These are phyloP conservation scores for Linurgus olivaceus DNA, from an alignment of 2,797 vertebrate genomes.

Conservation along the genomic window DNA sequence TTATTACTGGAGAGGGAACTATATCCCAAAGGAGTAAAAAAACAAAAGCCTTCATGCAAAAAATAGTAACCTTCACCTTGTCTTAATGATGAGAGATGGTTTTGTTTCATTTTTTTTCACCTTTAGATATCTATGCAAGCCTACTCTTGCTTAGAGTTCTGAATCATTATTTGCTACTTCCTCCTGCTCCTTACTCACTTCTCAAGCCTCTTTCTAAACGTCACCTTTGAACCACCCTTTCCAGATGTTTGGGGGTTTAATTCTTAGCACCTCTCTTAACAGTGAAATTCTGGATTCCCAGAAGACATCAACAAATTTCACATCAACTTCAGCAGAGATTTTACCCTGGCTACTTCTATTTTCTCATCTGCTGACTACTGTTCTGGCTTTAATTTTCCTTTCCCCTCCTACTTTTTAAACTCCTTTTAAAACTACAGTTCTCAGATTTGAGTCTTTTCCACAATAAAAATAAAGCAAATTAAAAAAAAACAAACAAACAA, in stretches of 20 bases:
- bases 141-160: background rate
- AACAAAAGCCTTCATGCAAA: background rate
- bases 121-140: background rate
- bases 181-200: background rate
- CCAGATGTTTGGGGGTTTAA: background rate
- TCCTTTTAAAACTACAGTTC: background rate
- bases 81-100: background rate
- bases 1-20: background rate
- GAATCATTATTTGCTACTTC: background rate
- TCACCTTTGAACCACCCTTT: background rate
- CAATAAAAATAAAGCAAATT: background rate
- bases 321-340: background rate
- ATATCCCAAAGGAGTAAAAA: background rate
- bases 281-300: background rate
- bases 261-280: background rate
- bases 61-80: constrained; percentile 28
- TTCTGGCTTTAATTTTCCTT: accelerated
- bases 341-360: background rate
- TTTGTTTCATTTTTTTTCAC: constrained; percentile 17
- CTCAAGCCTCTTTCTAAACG: background rate
- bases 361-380: background rate
- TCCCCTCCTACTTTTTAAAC: background rate
- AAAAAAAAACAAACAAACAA: accelerated
- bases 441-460: background rate
- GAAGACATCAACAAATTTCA: background rate